Base-by-base conservation (phyloP, 2,888 invertebrate genomes). In the Liodrosophila aerea region DNA sequence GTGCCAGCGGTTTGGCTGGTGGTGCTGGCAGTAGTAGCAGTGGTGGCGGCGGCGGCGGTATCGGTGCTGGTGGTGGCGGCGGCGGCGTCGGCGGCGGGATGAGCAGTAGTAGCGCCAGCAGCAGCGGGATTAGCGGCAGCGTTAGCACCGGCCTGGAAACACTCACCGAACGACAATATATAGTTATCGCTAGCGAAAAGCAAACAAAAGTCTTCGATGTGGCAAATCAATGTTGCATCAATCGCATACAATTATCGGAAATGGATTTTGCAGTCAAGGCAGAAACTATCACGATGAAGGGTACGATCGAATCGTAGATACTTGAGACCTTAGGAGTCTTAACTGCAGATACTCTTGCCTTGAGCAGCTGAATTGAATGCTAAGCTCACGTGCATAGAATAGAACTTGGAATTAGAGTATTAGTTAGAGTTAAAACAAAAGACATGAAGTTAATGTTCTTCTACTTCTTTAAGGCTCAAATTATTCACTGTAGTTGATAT, bases 151-250 rank as follows among this genome's bases (percentile, higher is more conserved):
- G 89, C 69, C 82, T 88, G 66, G 90, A 90, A 73, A 87, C 86
- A 68, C 88, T 91, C 84, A 93, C 93, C 84, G 97, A 98, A 91
- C 92, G 96, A 71, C 98, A 98, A 92, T 97, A 96, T 91, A 96
- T 96, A 72, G 96, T 97, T 50, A 93, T 98, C 78, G 95, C 96
- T 68, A 97, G 97, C 60, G 98, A 98, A 91, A 98, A 97, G 91
- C 97, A 98, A 92, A 97, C 96, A 65, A 93, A 97, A 85, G 96
- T 98, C 69, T 95, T 98, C 71, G 97, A 97, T 73, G 93, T 98
- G 88, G 98, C 98, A 71, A 97, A 97, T 82, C 98, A 98, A 91
- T 96, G 96, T 89, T 97, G 97, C 91, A 94, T 97, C 81, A 97
- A 97, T 91, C 93, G 97, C 85, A 95, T 96, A 90, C 97, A 97